Evolutionary conservation across 2,888 invertebrate genomes (phyloP).

Genomic region (Lasioglossum morio): DNA sequence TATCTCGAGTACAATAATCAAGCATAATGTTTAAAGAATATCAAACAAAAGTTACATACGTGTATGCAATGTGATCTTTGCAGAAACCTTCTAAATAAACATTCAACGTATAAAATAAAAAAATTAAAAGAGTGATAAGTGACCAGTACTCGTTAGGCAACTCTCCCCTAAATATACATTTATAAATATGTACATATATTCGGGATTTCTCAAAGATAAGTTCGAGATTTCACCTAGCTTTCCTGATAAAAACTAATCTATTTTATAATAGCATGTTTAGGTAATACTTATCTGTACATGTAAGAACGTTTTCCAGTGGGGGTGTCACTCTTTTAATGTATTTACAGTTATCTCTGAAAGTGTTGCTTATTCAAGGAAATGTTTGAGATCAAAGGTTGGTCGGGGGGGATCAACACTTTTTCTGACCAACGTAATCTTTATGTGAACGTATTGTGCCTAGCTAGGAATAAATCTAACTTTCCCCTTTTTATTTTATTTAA

Average conservation of each 20-base stretch:
- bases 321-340: background rate
- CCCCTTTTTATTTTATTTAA: background rate
- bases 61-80: no score
- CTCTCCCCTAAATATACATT: no score
- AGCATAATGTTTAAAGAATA: background rate
- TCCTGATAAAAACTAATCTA: background rate
- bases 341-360: background rate
- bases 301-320: background rate
- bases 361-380: background rate
- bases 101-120: no score
- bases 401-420: background rate
- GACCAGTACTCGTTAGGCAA: no score
- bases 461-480: background rate
- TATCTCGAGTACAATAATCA: background rate
- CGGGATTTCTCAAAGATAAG: background rate
- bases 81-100: no score
- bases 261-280: background rate
- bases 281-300: background rate
- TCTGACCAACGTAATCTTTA: background rate
- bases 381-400: conserved; percentile 1
- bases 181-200: background rate
- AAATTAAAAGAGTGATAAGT: no score
- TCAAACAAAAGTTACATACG: background rate
- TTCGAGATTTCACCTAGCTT: background rate
- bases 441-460: no score